Base-by-base conservation (phyloP, 1,140 invertebrate genomes). In the Aphis craccivora region DNA sequence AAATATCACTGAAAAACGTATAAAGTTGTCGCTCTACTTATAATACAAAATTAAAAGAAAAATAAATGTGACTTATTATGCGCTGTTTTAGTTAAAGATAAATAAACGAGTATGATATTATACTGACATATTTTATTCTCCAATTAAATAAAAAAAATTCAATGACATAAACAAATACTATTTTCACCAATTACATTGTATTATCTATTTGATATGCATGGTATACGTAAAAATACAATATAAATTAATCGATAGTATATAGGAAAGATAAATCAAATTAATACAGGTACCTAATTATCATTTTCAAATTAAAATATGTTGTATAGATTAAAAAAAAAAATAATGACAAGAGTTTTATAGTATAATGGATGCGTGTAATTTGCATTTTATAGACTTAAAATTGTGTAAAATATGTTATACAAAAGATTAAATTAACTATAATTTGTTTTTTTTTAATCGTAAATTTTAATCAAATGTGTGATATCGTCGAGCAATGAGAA, bases 371-470 rank as follows among this genome's bases (percentile, higher is more conserved):
- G 30, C 14, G 60, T 76, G 14, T 18, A 76, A n/a, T 76, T 76
- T 76, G 14, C 60, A 76, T 76, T 76, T 76, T n/a, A n/a, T 18
- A 76, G 14, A 76, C 11, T 76, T 76, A 4, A 76, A 76, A 76
- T 20, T 76, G 30, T 76, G 18, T 76, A n/a, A n/a, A 76, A 76
- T 76, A 76, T 76, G 60, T n/a, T 76, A 18, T 76, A 35, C 11
- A 76, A 18, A n/a, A 76, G 60, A 76, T 76, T n/a, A 76, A 76
- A 76, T 76, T n/a, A 76, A 76, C 60, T 67, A 76, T 76, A 76
- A n/a, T 76, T 76, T 18, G 18, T 76, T n/a, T 76, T 5, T 5
- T n/a, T 76, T n/a, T 76, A 35, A 67, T 67, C 60, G 60, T 67
- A 67, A 67, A 67, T 67, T 67, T 30, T 67, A 67, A 76, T 76